Evolutionary conservation across 2,797 vertebrate species (phyloP), one percentile per base, ranked within the genome.

Genomic region (Columba guinea): DNA sequence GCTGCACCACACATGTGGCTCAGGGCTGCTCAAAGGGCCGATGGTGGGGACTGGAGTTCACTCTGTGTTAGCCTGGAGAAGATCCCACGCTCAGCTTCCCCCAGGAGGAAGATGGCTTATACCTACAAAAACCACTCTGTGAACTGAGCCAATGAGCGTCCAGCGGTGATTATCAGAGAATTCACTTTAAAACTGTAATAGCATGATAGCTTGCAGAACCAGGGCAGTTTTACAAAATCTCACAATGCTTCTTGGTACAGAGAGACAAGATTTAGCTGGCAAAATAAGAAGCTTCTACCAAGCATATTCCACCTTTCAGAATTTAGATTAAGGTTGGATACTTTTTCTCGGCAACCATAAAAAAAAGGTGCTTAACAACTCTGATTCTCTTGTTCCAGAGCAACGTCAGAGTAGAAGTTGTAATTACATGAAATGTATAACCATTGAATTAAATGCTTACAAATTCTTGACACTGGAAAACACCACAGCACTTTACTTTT

Each of bases 11-110:
- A 24, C 32, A 26, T 1, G 0, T 23, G 23, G 35, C 34, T 71
- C 6, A 0, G 30, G 8, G 53, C 44, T 87, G 34, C 32, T 58
- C 41, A 74, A 70, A 74, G 56, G 18, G 77, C 46, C 0, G 0
- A 6, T 32, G 5, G 0, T 4, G 41, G 20, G 12, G 51, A 37
- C 37, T 84, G 78, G 73, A 87, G 48, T 58, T 68, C 37, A 64
- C 27, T 22, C 2, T 0, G 5, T 13, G 14, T 30, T 59, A 2
- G 0, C 22, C 79, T 67, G 68, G n/a, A 77, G 37, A 73, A n/a
- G 49, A 87, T 28, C 22, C 68, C 85, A 77, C 1, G 13, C 24
- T 49, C 30, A 28, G 13, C 17, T 82, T 83, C 51, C 17, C 84
- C 55, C 73, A 62, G 11, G 17, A 16, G 12, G 23, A 65, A 78